These are phyloP conservation scores for Amphiprion ocellaris DNA, from an alignment of 2,113 vertebrate genomes.

Conservation along the genomic window DNA sequence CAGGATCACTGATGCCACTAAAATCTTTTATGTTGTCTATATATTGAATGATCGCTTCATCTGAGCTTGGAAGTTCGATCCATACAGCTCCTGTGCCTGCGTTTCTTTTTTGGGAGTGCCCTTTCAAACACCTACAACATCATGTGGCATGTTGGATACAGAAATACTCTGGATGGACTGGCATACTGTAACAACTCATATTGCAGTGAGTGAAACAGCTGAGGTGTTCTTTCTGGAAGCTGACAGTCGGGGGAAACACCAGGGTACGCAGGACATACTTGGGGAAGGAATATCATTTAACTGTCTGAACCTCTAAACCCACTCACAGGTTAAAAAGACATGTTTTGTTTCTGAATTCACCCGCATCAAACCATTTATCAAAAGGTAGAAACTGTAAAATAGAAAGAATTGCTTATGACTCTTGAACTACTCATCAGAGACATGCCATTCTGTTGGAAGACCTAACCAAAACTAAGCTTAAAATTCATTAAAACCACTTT, in stretches of 20 bases:
- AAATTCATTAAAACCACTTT: too few relatives aligned
- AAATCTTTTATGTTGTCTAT: not conserved
- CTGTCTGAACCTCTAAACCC: not conserved
- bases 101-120: constrained; percentile 53
- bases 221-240: constrained; percentile 34
- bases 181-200: constrained; percentile 22
- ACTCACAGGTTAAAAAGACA: not conserved
- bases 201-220: constrained; percentile 65
- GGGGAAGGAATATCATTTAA: constrained; percentile 12
- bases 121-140: constrained; percentile 26
- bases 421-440: too few relatives aligned
- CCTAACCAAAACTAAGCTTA: too few relatives aligned
- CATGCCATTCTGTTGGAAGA: too few relatives aligned
- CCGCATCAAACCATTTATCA: too few relatives aligned
- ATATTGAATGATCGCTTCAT: not conserved
- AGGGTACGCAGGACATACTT: constrained; percentile 16
- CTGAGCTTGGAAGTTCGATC: not conserved
- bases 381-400: too few relatives aligned
- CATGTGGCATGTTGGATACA: constrained; percentile 47
- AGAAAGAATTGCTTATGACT: too few relatives aligned
- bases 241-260: constrained; percentile 44
- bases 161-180: constrained; percentile 53
- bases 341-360: too few relatives aligned
- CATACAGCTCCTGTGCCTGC: not conserved
- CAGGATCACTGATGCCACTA: constrained; percentile 26